phyloP scores from a whole-genome alignment of 1,140 invertebrate genomes.

The Drosophila triauraria region DNA sequence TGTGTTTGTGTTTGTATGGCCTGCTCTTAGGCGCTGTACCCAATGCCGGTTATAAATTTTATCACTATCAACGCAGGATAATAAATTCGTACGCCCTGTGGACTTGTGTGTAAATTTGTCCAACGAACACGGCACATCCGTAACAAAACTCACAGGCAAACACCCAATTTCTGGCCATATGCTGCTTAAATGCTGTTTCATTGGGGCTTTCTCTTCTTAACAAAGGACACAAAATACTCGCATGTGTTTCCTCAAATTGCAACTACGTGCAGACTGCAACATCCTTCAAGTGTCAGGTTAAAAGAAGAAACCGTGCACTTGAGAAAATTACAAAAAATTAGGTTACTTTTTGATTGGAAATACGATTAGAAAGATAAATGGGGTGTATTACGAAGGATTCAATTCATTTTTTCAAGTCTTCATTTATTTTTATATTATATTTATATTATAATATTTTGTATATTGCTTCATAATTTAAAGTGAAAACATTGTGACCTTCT shows the following conservation, averaged over 20 bases:
- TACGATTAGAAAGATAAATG: not conserved
- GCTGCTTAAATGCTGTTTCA: slow-evolving; percentile 61
- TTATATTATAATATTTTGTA: too few species aligned
- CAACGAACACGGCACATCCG: slow-evolving; percentile 25
- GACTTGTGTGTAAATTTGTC: slow-evolving; percentile 75
- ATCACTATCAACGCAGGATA: slow-evolving; percentile 74
- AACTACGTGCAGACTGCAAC: slow-evolving; percentile 37
- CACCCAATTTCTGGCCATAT: slow-evolving; percentile 39
- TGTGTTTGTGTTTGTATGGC: slow-evolving; percentile 44
- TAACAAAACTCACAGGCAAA: slow-evolving; percentile 7
- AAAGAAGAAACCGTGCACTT: not conserved
- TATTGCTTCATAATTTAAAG: too few species aligned
- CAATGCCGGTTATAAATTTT: slow-evolving; percentile 77
- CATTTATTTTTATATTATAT: too few species aligned
- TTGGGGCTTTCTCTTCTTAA: slow-evolving; percentile 11
- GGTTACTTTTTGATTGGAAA: not conserved
- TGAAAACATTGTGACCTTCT: too few species aligned
- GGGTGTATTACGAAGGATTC: too few species aligned
- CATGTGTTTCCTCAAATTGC: slow-evolving; percentile 37
- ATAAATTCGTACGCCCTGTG: slow-evolving; percentile 71
- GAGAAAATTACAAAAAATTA: too few species aligned
- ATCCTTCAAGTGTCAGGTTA: slow-evolving; percentile 12
- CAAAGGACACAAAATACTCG: slow-evolving; percentile 7
- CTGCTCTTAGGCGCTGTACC: slow-evolving; percentile 60
- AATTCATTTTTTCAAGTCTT: not conserved